These are phyloP conservation scores for Andrena bicolor DNA, from an alignment of 2,888 invertebrate species.

Conservation along the genomic window DNA sequence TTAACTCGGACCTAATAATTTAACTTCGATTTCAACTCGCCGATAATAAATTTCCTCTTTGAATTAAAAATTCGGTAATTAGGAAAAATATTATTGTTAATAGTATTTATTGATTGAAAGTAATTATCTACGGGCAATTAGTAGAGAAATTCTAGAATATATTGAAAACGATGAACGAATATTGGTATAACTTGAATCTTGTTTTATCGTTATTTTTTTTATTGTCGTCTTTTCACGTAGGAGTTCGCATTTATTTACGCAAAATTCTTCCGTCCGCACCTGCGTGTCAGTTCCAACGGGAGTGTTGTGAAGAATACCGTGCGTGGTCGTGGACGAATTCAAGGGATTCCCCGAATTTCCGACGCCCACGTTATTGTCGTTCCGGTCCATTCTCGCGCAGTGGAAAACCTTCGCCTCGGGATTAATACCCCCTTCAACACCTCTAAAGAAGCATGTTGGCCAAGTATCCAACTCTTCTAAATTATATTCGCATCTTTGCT, in stretches of 20 bases:
- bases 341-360: conserved; percentile 77
- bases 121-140: too few relatives aligned
- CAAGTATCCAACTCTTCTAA: conserved; percentile 6
- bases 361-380: conserved; percentile 76
- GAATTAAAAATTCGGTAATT: too few relatives aligned
- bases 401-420: conserved; percentile 31
- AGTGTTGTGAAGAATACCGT: conserved; percentile 74
- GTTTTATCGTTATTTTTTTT: not conserved
- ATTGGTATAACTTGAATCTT: not conserved
- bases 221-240: not conserved
- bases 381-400: conserved; percentile 74
- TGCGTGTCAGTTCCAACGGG: conserved; percentile 77
- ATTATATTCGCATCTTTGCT: conserved; percentile 17
- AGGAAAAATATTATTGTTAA: too few relatives aligned
- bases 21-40: too few relatives aligned
- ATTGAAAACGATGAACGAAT: not conserved
- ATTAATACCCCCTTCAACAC: conserved; percentile 24
- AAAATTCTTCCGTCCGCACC: conserved; percentile 66
- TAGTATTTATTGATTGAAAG: too few relatives aligned
- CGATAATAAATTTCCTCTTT: too few relatives aligned
- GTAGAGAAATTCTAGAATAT: not conserved
- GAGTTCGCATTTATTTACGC: not conserved
- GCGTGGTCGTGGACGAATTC: conserved; percentile 76
- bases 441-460: conserved; percentile 20
- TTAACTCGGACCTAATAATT: conserved; percentile 31